Base-by-base conservation (phyloP, 2,888 invertebrate species). In the Mermis nigrescens region DNA sequence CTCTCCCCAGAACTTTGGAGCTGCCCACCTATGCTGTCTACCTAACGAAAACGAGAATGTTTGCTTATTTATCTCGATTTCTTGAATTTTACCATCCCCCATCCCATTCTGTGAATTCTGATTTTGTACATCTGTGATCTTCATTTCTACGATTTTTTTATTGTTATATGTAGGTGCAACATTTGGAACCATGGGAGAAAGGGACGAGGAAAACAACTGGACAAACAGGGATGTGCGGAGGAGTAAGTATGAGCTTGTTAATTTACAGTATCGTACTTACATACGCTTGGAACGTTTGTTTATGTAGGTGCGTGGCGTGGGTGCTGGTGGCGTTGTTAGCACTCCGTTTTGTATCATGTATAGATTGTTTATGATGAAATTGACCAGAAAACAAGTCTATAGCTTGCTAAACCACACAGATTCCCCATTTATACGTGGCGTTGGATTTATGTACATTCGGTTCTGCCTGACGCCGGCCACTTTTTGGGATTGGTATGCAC, bases 181-280 rank as follows among this genome's bases (percentile, higher is more conserved):
- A 98, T 75, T 77, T 98, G 73, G 98, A 99, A 76, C 98, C 98
- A 0, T 94, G 92, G 92, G 98, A 99, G 76, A 86, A 92, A 64
- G 98, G 98, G 55, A 95, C 94, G 66, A 81, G 95, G 57, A 88
- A 91, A 75, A 91, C 92, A 1, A 88, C 91, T 12, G 94, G 94
- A 53, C 94, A 95, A 77, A 95, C 94, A 31, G 98, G 98, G 73
- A 98, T 98, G 95, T 98, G 98, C 82, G 98, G 98, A 74, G 95
- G 95, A 78, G 94, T 90, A 81, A 83, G 84, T 83, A 7, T 22
- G 24, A 48, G 24, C 24, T 48, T 48, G 12, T 48, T 48, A 7
- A 7, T 15, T 48, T 24, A 19, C 29, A 38, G 19, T 60, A 55
- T 53, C 2, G 24, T 28, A 32, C 26, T 32, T 26, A 7, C 45